These are phyloP conservation scores for Penaeus vannamei DNA, from an alignment of 1,140 invertebrate genomes.

Conservation along the genomic window DNA sequence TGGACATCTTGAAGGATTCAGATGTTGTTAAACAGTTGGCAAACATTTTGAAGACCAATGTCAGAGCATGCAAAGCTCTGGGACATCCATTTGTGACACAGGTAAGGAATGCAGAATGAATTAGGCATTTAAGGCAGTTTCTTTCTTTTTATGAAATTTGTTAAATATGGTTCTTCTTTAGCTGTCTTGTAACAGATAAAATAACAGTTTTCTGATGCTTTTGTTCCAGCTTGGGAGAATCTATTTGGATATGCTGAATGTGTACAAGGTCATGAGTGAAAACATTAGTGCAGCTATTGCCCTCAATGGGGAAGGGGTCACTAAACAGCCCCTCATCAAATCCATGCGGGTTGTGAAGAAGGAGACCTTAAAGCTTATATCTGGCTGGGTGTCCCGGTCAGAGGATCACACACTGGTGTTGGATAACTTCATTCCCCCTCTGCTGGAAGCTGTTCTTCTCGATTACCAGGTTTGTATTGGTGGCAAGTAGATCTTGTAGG, in stretches of 20 bases:
- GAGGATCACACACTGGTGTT: constrained; percentile 87
- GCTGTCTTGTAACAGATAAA: neutral
- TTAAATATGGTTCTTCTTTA: neutral
- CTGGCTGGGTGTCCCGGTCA: constrained; percentile 95
- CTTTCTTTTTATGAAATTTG: too few species aligned
- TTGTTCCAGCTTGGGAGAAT: constrained; percentile 86
- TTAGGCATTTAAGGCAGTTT: neutral
- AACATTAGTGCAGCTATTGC: constrained; percentile 98
- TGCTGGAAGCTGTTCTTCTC: constrained; percentile 95
- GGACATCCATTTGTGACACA: constrained; percentile 95
- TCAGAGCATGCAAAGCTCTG: constrained; percentile 96
- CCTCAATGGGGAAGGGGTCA: constrained; percentile 94
- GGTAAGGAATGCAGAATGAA: constrained; percentile 72
- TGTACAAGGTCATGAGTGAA: constrained; percentile 99
- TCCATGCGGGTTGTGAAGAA: constrained; percentile 99
- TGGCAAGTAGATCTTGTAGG: neutral
- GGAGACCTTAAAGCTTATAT: constrained; percentile 98
- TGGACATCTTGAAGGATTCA: constrained; percentile 95
- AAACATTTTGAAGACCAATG: constrained; percentile 99
- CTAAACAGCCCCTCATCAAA: constrained; percentile 97
- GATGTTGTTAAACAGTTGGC: constrained; percentile 97
- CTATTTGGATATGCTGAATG: constrained; percentile 99
- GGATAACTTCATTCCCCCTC: constrained; percentile 97
- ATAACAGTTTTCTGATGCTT: constrained; percentile 60
- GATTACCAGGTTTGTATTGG: constrained; percentile 83